phyloP scores from a whole-genome alignment of 2,113 vertebrate species.

The Bufo bufo region DNA sequence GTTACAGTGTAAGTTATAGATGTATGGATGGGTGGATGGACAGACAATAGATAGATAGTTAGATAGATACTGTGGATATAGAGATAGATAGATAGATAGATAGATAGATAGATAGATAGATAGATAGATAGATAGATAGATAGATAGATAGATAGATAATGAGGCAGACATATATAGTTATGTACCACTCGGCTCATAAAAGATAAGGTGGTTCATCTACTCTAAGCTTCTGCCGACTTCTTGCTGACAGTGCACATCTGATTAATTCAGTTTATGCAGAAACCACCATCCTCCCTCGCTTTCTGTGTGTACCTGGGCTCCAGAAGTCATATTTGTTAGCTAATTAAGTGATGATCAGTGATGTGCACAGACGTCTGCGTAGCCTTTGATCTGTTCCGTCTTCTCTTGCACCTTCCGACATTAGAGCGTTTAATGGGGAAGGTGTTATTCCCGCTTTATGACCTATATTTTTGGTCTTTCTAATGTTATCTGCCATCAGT shows the following conservation, averaged over 20 bases:
- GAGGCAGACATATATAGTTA: not conserved
- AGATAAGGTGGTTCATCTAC: not conserved
- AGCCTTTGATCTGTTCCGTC: conserved; percentile 41
- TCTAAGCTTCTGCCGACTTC: not conserved
- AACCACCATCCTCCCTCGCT: not conserved
- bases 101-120: not conserved
- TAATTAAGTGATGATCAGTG: conserved; percentile 34
- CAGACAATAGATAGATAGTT: too few species aligned
- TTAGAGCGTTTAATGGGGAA: conserved; percentile 19
- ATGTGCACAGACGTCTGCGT: not conserved
- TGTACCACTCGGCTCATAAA: not conserved
- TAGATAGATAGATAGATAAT: not conserved
- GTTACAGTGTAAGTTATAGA: too few species aligned
- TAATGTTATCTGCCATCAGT: not conserved
- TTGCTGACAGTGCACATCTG: conserved; percentile 34
- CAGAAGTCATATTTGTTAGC: conserved; percentile 31
- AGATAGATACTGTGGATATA: too few species aligned
- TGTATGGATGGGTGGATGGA: too few species aligned
- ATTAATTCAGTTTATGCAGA: conserved; percentile 20
- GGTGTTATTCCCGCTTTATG: not conserved
- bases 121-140: not conserved
- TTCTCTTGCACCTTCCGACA: conserved; percentile 19
- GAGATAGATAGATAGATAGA: not conserved
- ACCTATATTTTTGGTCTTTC: not conserved
- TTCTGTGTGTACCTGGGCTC: not conserved